phyloP scores from a whole-genome alignment of 2,888 invertebrate species.

The Pteria penguin region DNA sequence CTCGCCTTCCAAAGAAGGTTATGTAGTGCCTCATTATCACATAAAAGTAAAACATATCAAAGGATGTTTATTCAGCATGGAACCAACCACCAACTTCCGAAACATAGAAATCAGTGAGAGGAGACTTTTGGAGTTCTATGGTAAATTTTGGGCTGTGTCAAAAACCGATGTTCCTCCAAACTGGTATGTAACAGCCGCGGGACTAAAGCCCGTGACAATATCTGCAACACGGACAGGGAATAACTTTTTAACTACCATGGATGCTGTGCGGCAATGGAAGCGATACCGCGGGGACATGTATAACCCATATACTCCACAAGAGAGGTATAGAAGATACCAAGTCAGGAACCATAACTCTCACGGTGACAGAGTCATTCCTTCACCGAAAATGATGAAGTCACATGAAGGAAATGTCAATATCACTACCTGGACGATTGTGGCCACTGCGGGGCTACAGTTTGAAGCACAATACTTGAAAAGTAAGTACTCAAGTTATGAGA shows the following conservation, averaged over 20 bases:
- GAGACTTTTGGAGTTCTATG: conserved; percentile 54
- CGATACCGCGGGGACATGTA: conserved; percentile 57
- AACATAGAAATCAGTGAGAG: conserved; percentile 53
- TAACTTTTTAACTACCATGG: conserved; percentile 61
- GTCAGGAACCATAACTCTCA: neutral
- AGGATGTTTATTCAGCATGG: conserved; percentile 64
- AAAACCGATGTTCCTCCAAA: conserved; percentile 65
- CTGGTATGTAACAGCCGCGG: conserved; percentile 63
- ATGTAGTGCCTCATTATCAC: conserved; percentile 46
- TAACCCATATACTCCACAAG: conserved; percentile 64
- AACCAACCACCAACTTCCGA: conserved; percentile 56
- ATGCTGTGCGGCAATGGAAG: conserved; percentile 62
- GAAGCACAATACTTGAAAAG: conserved; percentile 14
- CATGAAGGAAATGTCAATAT: neutral
- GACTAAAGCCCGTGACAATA: conserved; percentile 48
- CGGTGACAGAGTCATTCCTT: conserved; percentile 51
- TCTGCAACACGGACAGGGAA: conserved; percentile 54
- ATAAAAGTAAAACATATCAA: conserved; percentile 61
- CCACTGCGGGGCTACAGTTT: neutral
- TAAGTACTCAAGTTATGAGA: conserved; percentile 11
- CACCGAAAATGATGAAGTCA: conserved; percentile 16
- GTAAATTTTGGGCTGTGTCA: conserved; percentile 66
- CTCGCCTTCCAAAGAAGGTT: conserved; percentile 47
- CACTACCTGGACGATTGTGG: neutral
- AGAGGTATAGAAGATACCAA: conserved; percentile 58